These are phyloP conservation scores for Coelinius sp. DNA, from an alignment of 2,888 invertebrate genomes.

Conservation along the genomic window DNA sequence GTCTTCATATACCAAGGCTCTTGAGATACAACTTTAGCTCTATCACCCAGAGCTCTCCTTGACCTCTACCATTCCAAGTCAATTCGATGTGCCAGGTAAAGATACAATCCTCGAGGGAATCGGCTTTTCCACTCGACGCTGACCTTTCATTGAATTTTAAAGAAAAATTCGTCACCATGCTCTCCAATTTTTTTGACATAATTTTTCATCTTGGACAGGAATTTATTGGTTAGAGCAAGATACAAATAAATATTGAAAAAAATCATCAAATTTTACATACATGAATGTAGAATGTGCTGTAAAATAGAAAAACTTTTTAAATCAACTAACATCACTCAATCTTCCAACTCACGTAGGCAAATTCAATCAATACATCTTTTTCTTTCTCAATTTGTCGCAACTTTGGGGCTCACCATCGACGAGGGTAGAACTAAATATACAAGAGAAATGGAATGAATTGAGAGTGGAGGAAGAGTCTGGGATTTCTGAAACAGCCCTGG, in stretches of 20 bases:
- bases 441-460: background rate
- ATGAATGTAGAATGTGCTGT: too few species aligned
- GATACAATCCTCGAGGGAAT: too few species aligned
- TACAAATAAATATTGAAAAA: too few species aligned
- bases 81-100: background rate
- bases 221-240: too few species aligned
- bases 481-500: background rate
- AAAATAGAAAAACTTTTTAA: too few species aligned
- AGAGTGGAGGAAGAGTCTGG: background rate
- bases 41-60: constrained; percentile 2
- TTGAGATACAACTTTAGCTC: constrained; percentile 6
- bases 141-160: background rate
- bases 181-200: background rate
- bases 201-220: too few species aligned
- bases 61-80: background rate
- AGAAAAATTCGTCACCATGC: background rate
- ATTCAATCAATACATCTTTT: background rate
- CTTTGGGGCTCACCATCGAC: background rate
- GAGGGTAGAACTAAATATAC: background rate
- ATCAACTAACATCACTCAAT: background rate
- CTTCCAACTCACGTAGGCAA: background rate
- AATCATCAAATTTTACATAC: too few species aligned
- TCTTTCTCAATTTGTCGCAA: background rate
- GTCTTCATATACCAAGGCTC: background rate
- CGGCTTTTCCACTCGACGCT: constrained; percentile 3